A percentile compares a stretch with the other conserved stretches of the same genome.
Evolutionary conservation across 2,888 invertebrate species (phyloP).

Genomic region (Heterodera filipjevi): DNA sequence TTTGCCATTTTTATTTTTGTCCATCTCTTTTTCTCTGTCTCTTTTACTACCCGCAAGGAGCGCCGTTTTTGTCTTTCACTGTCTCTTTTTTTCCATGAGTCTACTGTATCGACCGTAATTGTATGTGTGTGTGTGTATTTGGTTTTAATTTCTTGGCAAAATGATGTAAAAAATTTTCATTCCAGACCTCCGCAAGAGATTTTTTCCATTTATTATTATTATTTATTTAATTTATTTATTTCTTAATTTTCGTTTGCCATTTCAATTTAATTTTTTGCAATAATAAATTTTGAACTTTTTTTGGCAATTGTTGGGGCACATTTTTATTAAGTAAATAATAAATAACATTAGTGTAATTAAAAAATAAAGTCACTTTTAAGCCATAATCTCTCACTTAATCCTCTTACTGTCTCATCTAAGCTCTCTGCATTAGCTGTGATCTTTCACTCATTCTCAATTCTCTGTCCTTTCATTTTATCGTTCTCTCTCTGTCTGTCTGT

Average conservation of each 20-base stretch:
- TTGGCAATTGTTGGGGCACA: not conserved
- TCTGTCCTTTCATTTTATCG: not conserved
- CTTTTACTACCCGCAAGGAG: not conserved
- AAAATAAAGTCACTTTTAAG: too few relatives aligned
- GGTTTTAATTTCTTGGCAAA: not conserved
- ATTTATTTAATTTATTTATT: constrained; percentile 1
- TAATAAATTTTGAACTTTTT: not conserved
- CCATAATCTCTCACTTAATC: too few relatives aligned
- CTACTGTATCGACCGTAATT: not conserved
- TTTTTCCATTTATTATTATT: not conserved
- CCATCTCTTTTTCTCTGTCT: not conserved
- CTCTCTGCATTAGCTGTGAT: too few relatives aligned
- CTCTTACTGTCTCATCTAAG: too few relatives aligned
- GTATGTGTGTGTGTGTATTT: not conserved
- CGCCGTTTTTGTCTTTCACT: not conserved
- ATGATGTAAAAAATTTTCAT: not conserved
- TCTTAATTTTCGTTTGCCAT: constrained; percentile 6
- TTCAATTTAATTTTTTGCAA: not conserved
- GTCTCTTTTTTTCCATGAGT: not conserved
- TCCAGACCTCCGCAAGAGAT: constrained; percentile 6
- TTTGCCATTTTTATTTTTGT: not conserved
- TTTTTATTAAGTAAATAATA: not conserved
- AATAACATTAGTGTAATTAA: too few relatives aligned
- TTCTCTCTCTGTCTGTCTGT: not conserved
- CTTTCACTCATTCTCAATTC: not conserved